Percentiles rank a stretch among this genome's conserved stretches.
These are phyloP conservation scores for Hemicrepidius hirtus DNA, from an alignment of 2,888 invertebrate genomes.

Conservation along the genomic window DNA sequence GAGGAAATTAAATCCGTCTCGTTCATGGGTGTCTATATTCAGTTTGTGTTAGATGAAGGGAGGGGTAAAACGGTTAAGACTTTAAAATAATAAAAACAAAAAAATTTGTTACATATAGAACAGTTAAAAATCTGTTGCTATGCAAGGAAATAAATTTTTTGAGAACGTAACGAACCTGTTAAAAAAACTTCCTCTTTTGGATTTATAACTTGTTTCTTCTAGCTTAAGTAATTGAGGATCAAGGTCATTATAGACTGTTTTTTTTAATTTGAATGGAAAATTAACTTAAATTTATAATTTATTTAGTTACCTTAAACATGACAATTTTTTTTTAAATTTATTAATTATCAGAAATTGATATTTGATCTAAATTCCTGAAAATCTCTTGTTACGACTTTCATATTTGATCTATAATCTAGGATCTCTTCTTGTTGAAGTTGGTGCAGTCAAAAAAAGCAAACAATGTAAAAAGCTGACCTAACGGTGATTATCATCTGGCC, in stretches of 20 bases:
- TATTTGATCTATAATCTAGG: slow-evolving; percentile 26
- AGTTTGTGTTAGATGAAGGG: no score
- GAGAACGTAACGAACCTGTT: neutral
- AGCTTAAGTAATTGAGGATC: slow-evolving; percentile 16
- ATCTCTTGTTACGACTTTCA: slow-evolving; percentile 20
- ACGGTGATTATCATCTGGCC: slow-evolving; percentile 62
- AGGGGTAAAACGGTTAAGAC: no score
- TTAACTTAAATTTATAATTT: no score
- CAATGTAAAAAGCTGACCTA: slow-evolving; percentile 60
- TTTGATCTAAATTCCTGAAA: neutral
- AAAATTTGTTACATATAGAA: no score
- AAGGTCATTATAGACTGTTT: slow-evolving; percentile 19
- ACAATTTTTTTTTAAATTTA: neutral
- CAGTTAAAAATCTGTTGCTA: neutral
- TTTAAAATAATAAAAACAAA: no score
- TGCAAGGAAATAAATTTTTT: neutral
- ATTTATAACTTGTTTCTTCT: neutral
- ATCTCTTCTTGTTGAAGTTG: slow-evolving; percentile 17
- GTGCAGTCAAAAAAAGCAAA: slow-evolving; percentile 55
- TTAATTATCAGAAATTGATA: neutral
- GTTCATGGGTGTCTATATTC: no score
- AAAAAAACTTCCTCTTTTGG: neutral
- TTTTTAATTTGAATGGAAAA: no score
- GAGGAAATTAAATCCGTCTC: no score
- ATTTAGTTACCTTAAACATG: no score